A percentile compares a stretch with the other conserved stretches of the same genome.
Conservation (phyloP, 2,797 vertebrate genomes). For the Botia almorhae region DNA sequence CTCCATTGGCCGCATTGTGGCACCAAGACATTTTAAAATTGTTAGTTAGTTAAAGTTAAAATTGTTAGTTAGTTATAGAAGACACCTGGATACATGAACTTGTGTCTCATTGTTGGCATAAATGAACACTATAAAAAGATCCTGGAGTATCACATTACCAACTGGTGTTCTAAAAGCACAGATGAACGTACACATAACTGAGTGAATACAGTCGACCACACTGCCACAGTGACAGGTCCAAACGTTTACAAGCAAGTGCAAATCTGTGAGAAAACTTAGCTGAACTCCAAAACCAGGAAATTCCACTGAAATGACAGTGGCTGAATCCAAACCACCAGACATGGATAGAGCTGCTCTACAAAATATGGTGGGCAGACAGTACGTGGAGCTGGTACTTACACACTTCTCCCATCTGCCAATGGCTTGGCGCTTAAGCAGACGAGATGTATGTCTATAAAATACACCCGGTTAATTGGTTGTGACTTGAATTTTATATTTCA, state of each 20-base stretch:
- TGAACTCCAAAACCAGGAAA: slow-evolving; percentile 93
- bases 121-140: not conserved
- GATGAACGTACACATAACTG: slow-evolving; percentile 33
- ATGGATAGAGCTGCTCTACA: slow-evolving; percentile 68
- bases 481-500: slow-evolving; percentile 24
- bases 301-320: slow-evolving; percentile 94
- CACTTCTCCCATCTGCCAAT: slow-evolving; percentile 21
- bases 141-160: not conserved
- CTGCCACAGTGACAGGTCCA: slow-evolving; percentile 79
- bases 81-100: not conserved
- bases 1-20: not conserved
- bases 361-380: slow-evolving; percentile 21
- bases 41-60: not conserved
- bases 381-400: slow-evolving; percentile 13
- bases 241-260: slow-evolving; percentile 92
- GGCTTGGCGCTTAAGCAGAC: not conserved
- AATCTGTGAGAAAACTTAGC: slow-evolving; percentile 92
- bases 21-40: not conserved
- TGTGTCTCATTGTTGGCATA: not conserved
- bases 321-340: slow-evolving; percentile 91
- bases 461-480: slow-evolving; percentile 15
- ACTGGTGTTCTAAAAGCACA: not conserved
- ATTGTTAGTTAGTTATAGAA: not conserved
- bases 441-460: slow-evolving; percentile 14
- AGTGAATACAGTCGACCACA: slow-evolving; percentile 66